Percentiles rank a stretch among this genome's conserved stretches.
Conservation (phyloP, 2,888 invertebrate genomes). For the Latheticus oryzae region DNA sequence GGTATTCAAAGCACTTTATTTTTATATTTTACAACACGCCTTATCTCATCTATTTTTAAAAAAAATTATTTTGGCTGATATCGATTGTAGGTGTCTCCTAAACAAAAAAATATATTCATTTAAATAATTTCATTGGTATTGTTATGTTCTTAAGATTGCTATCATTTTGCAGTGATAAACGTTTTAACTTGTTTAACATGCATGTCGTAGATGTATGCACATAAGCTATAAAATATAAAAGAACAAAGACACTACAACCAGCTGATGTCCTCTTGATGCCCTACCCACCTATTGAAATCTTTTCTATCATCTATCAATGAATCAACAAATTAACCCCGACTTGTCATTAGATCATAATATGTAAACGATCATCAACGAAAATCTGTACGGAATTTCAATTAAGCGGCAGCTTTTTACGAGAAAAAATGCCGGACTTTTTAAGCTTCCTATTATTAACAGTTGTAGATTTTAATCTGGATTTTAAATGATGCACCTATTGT, state of each 20-base stretch:
- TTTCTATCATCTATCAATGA: conserved; percentile 23
- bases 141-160: conserved; percentile 31
- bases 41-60: background rate
- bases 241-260: conserved; percentile 21
- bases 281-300: conserved; percentile 23
- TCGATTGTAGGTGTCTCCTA: no score
- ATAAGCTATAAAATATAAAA: conserved; percentile 19
- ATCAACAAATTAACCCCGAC: conserved; percentile 27
- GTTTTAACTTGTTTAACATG: conserved; percentile 29
- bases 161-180: conserved; percentile 32
- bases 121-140: conserved; percentile 29
- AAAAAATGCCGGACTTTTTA: conserved; percentile 6
- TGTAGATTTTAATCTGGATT: conserved; percentile 17
- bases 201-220: conserved; percentile 27
- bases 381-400: conserved; percentile 13
- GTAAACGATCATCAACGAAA: conserved; percentile 4
- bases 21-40: no score
- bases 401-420: conserved; percentile 5
- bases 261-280: conserved; percentile 24
- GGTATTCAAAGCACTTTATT: no score
- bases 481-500: conserved; percentile 15
- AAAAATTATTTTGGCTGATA: no score
- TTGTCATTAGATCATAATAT: conserved; percentile 18
- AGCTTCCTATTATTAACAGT: conserved; percentile 8
- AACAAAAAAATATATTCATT: conserved; percentile 29